phyloP scores from a whole-genome alignment of 2,113 vertebrate genomes.

The Azemiops feae region DNA sequence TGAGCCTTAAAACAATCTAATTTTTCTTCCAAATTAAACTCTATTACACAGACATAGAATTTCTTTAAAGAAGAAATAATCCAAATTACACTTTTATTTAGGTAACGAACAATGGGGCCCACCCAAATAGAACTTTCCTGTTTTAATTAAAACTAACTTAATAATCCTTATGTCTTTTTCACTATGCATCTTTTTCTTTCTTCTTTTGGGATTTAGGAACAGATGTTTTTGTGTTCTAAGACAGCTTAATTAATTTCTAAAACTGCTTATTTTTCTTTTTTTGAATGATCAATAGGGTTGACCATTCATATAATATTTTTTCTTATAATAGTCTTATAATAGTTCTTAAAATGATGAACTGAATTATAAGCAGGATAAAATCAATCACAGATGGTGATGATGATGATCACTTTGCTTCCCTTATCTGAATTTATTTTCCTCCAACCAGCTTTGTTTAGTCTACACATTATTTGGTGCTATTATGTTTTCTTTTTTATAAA shows the following conservation, averaged over 20 bases:
- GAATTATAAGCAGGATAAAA: not conserved
- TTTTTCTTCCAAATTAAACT: not conserved
- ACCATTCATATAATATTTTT: not conserved
- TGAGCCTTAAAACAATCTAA: not conserved
- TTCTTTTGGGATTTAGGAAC: not conserved
- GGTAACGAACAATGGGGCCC: not conserved
- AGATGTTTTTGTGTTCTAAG: not conserved
- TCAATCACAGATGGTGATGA: not conserved
- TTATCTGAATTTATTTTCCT: not conserved
- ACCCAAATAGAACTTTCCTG: not conserved
- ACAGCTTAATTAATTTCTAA: not conserved
- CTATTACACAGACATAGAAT: not conserved
- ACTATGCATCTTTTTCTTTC: not conserved
- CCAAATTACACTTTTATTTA: not conserved
- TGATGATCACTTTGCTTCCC: not conserved
- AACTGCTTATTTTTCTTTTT: not conserved
- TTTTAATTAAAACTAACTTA: not conserved
- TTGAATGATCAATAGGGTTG: not conserved
- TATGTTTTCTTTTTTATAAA: not conserved
- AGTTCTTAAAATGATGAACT: not conserved
- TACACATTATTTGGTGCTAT: not conserved
- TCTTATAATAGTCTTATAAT: not conserved
- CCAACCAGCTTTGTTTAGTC: not conserved
- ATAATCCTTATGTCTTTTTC: not conserved
- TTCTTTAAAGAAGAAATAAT: not conserved